These are phyloP conservation scores for Crossaster papposus DNA, from an alignment of 53 echinoderm and acorn worm species.

Conservation along the genomic window DNA sequence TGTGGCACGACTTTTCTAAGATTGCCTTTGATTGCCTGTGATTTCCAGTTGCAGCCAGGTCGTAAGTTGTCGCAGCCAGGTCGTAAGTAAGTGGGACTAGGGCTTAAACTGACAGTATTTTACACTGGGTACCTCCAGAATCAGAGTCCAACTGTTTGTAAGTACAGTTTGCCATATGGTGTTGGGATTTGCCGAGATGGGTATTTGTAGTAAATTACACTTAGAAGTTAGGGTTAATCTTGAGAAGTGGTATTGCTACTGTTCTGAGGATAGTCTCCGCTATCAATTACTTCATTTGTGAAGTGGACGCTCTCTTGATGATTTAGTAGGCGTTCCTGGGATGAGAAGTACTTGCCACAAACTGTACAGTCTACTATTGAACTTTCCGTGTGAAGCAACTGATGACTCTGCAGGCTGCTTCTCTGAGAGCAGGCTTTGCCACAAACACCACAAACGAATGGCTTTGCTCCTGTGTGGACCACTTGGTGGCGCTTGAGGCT, in stretches of 20 bases:
- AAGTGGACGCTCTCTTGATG: constrained; percentile 10
- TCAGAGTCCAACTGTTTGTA: too few species aligned
- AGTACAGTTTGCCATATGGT: too few species aligned
- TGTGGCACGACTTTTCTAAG: too few species aligned
- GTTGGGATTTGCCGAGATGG: too few species aligned
- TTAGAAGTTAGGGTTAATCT: background rate
- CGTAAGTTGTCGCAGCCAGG: too few species aligned
- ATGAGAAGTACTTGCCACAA: constrained; percentile 42
- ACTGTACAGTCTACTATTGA: constrained; percentile 1
- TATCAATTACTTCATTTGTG: background rate
- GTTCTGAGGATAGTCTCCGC: background rate
- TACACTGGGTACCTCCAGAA: too few species aligned
- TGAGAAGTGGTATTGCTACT: background rate
- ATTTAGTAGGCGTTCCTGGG: background rate
- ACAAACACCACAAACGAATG: constrained; percentile 24
- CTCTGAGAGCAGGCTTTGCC: constrained; percentile 24
- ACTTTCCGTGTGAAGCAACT: background rate
- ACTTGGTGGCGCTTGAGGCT: background rate
- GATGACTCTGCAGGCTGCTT: constrained; percentile 3
- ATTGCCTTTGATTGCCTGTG: too few species aligned
- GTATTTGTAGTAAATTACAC: too few species aligned
- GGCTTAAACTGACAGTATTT: too few species aligned
- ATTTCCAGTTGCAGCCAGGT: too few species aligned
- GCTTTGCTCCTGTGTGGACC: constrained; percentile 26
- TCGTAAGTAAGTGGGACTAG: too few species aligned